Evolutionary conservation across 2,797 vertebrate species (phyloP).

Genomic region (Sebastes aleutianus): DNA sequence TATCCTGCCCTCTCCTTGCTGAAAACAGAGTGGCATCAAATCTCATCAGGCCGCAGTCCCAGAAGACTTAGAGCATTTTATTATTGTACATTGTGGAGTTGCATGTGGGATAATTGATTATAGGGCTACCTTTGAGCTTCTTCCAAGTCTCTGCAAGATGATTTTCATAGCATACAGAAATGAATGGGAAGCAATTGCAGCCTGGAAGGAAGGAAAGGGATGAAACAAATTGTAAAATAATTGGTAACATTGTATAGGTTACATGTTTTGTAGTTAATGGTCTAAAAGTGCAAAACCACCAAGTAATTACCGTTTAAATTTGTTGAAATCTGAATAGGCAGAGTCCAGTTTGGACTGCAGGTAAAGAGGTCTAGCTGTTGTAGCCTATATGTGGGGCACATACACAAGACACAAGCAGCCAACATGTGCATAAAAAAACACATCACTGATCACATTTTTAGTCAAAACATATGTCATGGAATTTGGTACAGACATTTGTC

Average conservation of each 20-base stretch:
- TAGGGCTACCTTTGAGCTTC: background rate
- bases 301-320: background rate
- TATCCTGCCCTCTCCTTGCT: background rate
- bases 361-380: background rate
- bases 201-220: background rate
- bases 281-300: background rate
- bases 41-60: background rate
- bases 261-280: background rate
- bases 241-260: background rate
- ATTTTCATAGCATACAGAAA: background rate
- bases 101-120: background rate
- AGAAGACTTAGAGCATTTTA: background rate
- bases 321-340: background rate
- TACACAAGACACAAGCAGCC: background rate
- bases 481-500: background rate
- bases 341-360: background rate
- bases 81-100: background rate
- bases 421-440: background rate
- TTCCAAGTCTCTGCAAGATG: constrained; percentile 4
- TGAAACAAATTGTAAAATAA: background rate
- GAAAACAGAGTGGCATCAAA: background rate
- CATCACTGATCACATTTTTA: background rate
- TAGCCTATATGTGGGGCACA: background rate
- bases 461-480: background rate
- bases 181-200: background rate